A percentile compares a stretch with the other conserved stretches of the same genome.
These are phyloP conservation scores for Carlito syrichta DNA, from an alignment of 2,113 vertebrate species.

Conservation along the genomic window DNA sequence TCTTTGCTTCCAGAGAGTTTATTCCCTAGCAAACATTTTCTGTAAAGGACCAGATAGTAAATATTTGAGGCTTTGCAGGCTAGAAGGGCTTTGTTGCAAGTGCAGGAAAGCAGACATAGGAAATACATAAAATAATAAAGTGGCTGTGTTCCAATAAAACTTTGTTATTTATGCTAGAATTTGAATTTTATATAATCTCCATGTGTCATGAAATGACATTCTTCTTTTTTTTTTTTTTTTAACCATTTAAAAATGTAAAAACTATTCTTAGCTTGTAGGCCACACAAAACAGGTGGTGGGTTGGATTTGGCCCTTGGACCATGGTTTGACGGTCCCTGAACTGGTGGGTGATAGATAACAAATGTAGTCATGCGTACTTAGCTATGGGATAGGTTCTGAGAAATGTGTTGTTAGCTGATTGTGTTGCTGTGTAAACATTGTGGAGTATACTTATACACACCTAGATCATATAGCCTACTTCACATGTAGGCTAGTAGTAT, in stretches of 20 bases:
- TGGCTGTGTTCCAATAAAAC: neutral
- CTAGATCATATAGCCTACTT: neutral
- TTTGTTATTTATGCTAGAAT: neutral
- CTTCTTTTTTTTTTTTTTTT: neutral
- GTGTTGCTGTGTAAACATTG: neutral
- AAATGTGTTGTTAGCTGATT: neutral
- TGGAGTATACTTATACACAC: neutral
- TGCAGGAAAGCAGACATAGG: neutral
- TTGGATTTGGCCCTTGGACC: neutral
- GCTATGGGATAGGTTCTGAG: neutral
- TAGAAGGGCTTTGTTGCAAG: neutral
- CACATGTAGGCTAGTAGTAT: neutral
- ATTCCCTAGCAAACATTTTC: neutral
- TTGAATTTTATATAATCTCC: constrained; percentile 3
- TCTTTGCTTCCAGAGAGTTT: neutral
- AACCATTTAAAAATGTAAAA: constrained; percentile 4
- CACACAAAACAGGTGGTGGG: neutral
- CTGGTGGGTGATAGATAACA: neutral
- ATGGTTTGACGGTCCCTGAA: neutral
- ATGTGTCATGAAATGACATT: neutral
- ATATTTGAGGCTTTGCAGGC: neutral
- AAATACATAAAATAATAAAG: neutral
- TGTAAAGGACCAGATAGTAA: neutral
- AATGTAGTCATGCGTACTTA: neutral
- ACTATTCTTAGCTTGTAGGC: neutral